Conservation (phyloP, 2,797 vertebrate genomes). For the Salmo trutta region DNA sequence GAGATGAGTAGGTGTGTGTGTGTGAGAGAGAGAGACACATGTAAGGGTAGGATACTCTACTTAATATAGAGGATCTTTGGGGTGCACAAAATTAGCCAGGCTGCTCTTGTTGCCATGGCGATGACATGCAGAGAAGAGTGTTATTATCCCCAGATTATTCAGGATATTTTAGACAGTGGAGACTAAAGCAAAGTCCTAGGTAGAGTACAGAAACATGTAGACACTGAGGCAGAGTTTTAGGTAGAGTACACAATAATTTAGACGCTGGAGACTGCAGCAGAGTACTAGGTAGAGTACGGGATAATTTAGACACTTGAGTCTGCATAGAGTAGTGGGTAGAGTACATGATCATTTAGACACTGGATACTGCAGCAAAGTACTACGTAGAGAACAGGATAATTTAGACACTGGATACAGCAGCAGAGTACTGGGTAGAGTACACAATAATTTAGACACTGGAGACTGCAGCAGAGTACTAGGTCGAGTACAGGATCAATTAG, state of each 20-base stretch:
- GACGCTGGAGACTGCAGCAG: slow-evolving; percentile 44
- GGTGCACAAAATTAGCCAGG: background rate
- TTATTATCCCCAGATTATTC: background rate
- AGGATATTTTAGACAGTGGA: slow-evolving; percentile 23
- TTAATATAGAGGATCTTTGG: too few relatives aligned
- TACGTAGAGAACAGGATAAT: too few relatives aligned
- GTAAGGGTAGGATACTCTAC: too few relatives aligned
- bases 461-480: too few relatives aligned
- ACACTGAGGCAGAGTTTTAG: slow-evolving; percentile 30
- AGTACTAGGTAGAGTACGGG: slow-evolving; percentile 2
- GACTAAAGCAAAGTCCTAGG: slow-evolving; percentile 37
- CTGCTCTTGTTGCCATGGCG: background rate
- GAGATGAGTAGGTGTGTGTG: too few relatives aligned
- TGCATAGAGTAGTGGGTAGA: slow-evolving; percentile 20
- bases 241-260: slow-evolving; percentile 2
- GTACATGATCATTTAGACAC: background rate
- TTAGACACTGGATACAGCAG: too few relatives aligned
- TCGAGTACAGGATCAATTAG: too few relatives aligned
- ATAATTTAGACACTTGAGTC: slow-evolving; percentile 31
- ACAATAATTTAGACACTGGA: too few relatives aligned
- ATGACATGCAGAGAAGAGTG: slow-evolving; percentile 7
- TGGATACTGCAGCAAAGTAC: background rate
- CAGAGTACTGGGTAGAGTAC: too few relatives aligned
- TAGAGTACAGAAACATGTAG: background rate
- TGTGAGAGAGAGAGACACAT: too few relatives aligned